Base-by-base conservation (phyloP, 1,140 invertebrate genomes). In the Drosophila nigromelanica region DNA sequence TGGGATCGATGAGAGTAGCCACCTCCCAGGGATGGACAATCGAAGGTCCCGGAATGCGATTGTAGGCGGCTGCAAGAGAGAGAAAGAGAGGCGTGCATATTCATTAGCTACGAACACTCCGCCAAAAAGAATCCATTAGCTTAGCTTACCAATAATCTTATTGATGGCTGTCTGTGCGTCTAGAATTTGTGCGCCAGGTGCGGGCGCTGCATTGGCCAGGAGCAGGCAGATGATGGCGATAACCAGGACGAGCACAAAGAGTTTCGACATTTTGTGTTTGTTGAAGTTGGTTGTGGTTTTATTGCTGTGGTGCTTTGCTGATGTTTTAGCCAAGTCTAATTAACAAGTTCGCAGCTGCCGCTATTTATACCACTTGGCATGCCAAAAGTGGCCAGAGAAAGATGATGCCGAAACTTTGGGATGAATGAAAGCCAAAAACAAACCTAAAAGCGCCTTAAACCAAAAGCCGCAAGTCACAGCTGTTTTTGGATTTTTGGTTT, bases 161-260 rank as follows among this genome's bases (percentile, higher is more conserved):
- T 68, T 74, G 27, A 87, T 89, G 39, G 83, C 83, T 0, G 83
- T 89, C 30, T 82, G 68, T 8, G 83, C 83, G 24, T 87, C 83
- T 39, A 87, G 55, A 0, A 87, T 52, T 14, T 81, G 75, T 15
- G 62, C 21, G 39, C 12, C 67, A 11, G 80, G 80, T 5, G 73
- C 75, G 2, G 82, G 83, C 1, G 79, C 83, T 21, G 78, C 83
- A 21, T 24, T 73, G 47, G 47, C 72, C 52, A 70, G 69, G 59
- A 73, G 35, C 47, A 89, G 62, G 48, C 55, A 71, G 42, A 78
- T 12, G 45, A 76, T 60, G n/a, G 58, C 52, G 14, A 87, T 45
- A 18, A 78, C 61, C 27, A 89, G 27, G 37, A 54, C 48, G 33
- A 35, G 33, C 5, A 52, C 68, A 4, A 74, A 48, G 47, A 80